phyloP scores from a whole-genome alignment of 2,888 invertebrate species.

The Ophraella communa region DNA sequence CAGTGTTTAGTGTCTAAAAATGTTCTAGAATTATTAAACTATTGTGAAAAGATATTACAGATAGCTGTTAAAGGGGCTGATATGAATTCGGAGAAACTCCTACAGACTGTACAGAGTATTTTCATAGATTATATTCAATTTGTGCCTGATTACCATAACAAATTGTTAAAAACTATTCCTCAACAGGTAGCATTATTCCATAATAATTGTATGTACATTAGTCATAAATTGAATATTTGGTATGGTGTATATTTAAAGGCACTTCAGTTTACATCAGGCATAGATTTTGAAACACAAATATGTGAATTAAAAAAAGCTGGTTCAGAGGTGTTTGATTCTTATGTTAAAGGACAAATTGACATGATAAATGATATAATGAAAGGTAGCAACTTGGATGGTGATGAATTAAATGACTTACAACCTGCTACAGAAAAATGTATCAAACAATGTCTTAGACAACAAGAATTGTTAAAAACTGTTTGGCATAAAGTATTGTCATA shows the following conservation, averaged over 20 bases:
- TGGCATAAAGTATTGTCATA: slow-evolving; percentile 86
- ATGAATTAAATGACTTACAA: slow-evolving; percentile 61
- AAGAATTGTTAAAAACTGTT: slow-evolving; percentile 83
- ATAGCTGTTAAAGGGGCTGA: slow-evolving; percentile 70
- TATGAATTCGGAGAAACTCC: slow-evolving; percentile 69
- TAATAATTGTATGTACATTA: slow-evolving; percentile 91
- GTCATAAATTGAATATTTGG: slow-evolving; percentile 73
- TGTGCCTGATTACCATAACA: slow-evolving; percentile 81
- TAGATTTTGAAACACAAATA: slow-evolving; percentile 73
- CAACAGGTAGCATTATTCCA: slow-evolving; percentile 87
- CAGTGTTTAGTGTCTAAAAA: slow-evolving; percentile 69
- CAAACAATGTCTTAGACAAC: slow-evolving; percentile 82
- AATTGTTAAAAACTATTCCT: slow-evolving; percentile 81
- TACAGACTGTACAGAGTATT: slow-evolving; percentile 74
- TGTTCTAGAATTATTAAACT: slow-evolving; percentile 68
- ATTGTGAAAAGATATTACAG: slow-evolving; percentile 70
- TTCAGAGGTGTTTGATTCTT: slow-evolving; percentile 72
- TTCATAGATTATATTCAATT: slow-evolving; percentile 79
- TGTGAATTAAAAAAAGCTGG: slow-evolving; percentile 73
- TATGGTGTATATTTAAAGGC: slow-evolving; percentile 72
- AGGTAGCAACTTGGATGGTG: slow-evolving; percentile 69
- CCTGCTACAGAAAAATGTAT: slow-evolving; percentile 73
- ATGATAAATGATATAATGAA: slow-evolving; percentile 76
- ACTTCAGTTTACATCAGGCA: slow-evolving; percentile 65
- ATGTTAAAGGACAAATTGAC: slow-evolving; percentile 77